phyloP scores from a whole-genome alignment of 1,140 invertebrate genomes.

The Nilaparvata lugens region DNA sequence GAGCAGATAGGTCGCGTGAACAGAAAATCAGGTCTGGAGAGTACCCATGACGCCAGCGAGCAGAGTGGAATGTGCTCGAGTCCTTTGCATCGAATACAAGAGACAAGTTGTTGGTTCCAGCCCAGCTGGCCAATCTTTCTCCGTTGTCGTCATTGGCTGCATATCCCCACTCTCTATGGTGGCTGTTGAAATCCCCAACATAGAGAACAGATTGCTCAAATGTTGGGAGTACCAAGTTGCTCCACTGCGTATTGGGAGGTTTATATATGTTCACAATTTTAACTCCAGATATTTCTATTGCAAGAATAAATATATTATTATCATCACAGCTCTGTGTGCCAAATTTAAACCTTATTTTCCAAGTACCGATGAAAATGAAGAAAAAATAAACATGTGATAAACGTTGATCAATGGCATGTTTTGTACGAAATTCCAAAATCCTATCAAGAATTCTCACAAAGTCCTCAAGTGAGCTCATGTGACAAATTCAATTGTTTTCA shows the following conservation, averaged over 20 bases:
- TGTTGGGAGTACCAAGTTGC: not conserved
- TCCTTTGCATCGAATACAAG: slow-evolving; percentile 24
- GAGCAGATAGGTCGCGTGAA: not conserved
- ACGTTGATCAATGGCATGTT: too few species aligned
- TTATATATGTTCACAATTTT: slow-evolving; percentile 17
- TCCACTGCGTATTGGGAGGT: not conserved
- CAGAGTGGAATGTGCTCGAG: not conserved
- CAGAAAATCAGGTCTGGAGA: not conserved
- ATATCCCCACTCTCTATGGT: slow-evolving; percentile 10
- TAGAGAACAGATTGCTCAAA: slow-evolving; percentile 7
- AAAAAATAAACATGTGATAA: too few species aligned
- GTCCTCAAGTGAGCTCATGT: too few species aligned
- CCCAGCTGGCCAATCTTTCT: slow-evolving; percentile 6
- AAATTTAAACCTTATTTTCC: too few species aligned
- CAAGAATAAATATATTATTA: not conserved
- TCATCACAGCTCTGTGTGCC: not conserved
- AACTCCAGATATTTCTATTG: not conserved
- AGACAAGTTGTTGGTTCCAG: slow-evolving; percentile 13
- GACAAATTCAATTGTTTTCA: too few species aligned
- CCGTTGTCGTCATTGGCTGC: not conserved
- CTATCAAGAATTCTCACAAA: too few species aligned
- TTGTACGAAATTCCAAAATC: too few species aligned
- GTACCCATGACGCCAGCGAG: not conserved
- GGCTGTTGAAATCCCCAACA: slow-evolving; percentile 15
- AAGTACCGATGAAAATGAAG: too few species aligned